Conservation (phyloP, 2,797 vertebrate species). For the Coreius guichenoti region DNA sequence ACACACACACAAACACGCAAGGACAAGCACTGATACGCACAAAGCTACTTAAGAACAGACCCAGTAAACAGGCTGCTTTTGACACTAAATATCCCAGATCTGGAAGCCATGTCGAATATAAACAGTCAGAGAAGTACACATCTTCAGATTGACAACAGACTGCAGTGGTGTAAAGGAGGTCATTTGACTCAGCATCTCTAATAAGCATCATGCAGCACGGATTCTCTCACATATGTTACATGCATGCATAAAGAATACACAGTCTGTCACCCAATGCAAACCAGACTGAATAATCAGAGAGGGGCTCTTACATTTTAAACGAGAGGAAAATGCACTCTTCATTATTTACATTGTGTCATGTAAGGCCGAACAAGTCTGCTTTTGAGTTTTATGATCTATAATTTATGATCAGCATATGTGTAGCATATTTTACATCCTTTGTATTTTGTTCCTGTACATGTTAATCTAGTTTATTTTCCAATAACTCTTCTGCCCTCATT, state of each 20-base stretch:
- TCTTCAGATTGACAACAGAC: slow-evolving; percentile 17
- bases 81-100: slow-evolving; percentile 24
- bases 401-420: neutral
- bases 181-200: slow-evolving; percentile 23
- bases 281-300: neutral
- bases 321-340: neutral
- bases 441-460: neutral
- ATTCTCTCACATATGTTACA: slow-evolving; percentile 1
- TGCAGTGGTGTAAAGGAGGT: slow-evolving; percentile 7
- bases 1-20: neutral
- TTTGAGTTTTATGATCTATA: neutral
- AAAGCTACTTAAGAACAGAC: slow-evolving; percentile 23
- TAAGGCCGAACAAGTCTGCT: neutral
- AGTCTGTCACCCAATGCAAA: neutral
- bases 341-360: neutral
- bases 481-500: neutral
- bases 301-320: neutral
- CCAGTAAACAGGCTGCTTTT: neutral
- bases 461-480: slow-evolving; percentile 9
- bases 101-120: slow-evolving; percentile 12
- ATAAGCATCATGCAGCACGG: neutral
- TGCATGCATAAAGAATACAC: neutral
- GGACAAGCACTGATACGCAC: neutral
- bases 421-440: neutral
- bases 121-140: slow-evolving; percentile 7